Evolutionary conservation across 2,797 vertebrate genomes (phyloP).

Genomic region (Cyclura pinguis): DNA sequence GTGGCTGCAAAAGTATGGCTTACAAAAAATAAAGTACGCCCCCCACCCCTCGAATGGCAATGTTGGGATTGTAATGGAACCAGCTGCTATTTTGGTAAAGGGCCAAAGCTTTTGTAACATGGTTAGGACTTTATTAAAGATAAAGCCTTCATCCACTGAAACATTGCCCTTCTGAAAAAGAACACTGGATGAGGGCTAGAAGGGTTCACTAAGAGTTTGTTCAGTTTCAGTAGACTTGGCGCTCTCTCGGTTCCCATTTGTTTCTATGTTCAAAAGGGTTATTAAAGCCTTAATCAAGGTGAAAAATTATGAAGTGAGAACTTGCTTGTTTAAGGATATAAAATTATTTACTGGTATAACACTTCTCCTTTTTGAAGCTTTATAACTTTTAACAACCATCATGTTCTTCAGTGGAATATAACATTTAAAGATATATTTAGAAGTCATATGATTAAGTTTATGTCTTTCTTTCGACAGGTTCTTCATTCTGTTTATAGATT

Average conservation of each 20-base stretch:
- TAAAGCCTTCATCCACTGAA: not conserved
- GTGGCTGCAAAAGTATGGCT: too few relatives aligned
- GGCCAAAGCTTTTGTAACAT: not conserved
- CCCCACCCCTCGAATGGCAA: too few relatives aligned
- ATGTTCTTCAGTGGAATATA: not conserved
- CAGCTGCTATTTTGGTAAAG: too few relatives aligned
- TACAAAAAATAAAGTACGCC: too few relatives aligned
- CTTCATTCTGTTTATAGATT: conserved; percentile 14
- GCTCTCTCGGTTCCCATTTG: not conserved
- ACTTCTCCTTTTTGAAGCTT: conserved; percentile 12
- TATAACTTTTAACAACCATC: not conserved
- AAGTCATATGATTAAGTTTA: not conserved
- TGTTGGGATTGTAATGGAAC: too few relatives aligned
- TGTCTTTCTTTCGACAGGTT: not conserved
- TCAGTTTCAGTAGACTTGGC: not conserved
- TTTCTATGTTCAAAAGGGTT: not conserved
- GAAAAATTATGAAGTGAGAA: not conserved
- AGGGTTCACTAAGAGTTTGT: not conserved
- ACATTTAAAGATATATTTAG: not conserved
- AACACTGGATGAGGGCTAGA: not conserved
- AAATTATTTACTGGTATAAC: conserved; percentile 18
- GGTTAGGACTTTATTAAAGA: not conserved
- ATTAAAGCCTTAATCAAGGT: not conserved
- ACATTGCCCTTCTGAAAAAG: not conserved
- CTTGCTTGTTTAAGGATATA: not conserved